These are phyloP conservation scores for Zaprionus lineosus DNA, from an alignment of 2,888 invertebrate genomes.

Conservation along the genomic window DNA sequence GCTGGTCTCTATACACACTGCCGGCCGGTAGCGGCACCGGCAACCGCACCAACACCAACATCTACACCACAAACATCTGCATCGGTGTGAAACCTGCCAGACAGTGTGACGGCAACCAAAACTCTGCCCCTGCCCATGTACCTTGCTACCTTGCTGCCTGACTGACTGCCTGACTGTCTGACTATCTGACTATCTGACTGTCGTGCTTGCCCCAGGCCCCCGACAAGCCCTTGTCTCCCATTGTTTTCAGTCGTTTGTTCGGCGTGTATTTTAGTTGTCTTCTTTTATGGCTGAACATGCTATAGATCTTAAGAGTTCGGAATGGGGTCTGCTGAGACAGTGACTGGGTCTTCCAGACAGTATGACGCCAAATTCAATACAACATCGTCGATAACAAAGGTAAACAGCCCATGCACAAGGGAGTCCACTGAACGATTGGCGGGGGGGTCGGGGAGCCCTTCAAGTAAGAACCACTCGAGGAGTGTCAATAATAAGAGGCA, in stretches of 20 bases:
- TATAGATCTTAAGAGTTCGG: constrained; percentile 24
- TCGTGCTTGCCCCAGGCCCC: constrained; percentile 16
- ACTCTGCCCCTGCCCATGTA: constrained; percentile 18
- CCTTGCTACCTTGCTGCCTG: constrained; percentile 9
- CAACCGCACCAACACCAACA: constrained; percentile 26
- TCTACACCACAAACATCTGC: constrained; percentile 30
- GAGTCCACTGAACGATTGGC: neutral
- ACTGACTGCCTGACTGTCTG: no score
- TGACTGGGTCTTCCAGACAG: constrained; percentile 73
- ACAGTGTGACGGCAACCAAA: constrained; percentile 71
- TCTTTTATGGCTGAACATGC: constrained; percentile 64
- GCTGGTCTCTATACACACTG: constrained; percentile 8
- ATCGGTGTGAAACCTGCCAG: constrained; percentile 76
- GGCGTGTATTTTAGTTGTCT: constrained; percentile 69
- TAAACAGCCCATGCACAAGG: constrained; percentile 53
- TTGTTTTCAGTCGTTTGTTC: constrained; percentile 54
- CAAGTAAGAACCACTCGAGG: constrained; percentile 50
- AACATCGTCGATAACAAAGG: constrained; percentile 73
- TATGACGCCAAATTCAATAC: constrained; percentile 80
- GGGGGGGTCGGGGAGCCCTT: constrained; percentile 2
- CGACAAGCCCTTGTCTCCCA: constrained; percentile 35
- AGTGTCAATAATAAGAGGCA: constrained; percentile 61
- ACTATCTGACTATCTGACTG: neutral
- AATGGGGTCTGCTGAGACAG: constrained; percentile 21
- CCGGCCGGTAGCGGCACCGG: constrained; percentile 8